phyloP scores from a whole-genome alignment of 2,888 invertebrate species.

The Hyppa rectilinea region DNA sequence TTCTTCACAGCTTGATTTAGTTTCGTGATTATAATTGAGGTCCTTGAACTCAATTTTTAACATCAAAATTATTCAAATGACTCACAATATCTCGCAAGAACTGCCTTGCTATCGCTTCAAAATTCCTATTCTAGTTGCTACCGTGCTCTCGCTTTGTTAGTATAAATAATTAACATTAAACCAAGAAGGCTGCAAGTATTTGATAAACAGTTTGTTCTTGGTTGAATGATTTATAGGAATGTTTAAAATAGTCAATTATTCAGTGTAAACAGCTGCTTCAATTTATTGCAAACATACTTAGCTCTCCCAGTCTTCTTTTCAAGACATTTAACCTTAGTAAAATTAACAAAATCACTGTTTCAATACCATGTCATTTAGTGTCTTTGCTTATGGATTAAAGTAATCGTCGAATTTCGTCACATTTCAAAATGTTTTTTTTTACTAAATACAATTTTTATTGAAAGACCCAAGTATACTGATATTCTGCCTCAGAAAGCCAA shows the following conservation, averaged over 20 bases:
- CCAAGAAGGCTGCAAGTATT: slow-evolving; percentile 16
- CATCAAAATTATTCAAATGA: slow-evolving; percentile 67
- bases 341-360: slow-evolving; percentile 7
- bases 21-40: slow-evolving; percentile 34
- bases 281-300: slow-evolving; percentile 13
- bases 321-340: background rate
- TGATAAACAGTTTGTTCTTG: slow-evolving; percentile 21
- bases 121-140: slow-evolving; percentile 26
- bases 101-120: slow-evolving; percentile 59
- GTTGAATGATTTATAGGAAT: slow-evolving; percentile 39
- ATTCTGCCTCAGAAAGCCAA: background rate
- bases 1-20: slow-evolving; percentile 25
- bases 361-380: background rate
- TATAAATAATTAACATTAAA: slow-evolving; percentile 14
- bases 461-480: background rate
- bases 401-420: background rate
- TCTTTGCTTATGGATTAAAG: slow-evolving; percentile 14
- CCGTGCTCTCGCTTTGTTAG: slow-evolving; percentile 23
- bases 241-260: slow-evolving; percentile 31
- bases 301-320: background rate
- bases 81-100: slow-evolving; percentile 69
- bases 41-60: slow-evolving; percentile 66
- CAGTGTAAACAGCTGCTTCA: slow-evolving; percentile 33
- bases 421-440: background rate
- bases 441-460: background rate